A percentile compares a stretch with the other conserved stretches of the same genome.
Conservation (phyloP, 2,113 vertebrate genomes). For the Calidris pugnax region DNA sequence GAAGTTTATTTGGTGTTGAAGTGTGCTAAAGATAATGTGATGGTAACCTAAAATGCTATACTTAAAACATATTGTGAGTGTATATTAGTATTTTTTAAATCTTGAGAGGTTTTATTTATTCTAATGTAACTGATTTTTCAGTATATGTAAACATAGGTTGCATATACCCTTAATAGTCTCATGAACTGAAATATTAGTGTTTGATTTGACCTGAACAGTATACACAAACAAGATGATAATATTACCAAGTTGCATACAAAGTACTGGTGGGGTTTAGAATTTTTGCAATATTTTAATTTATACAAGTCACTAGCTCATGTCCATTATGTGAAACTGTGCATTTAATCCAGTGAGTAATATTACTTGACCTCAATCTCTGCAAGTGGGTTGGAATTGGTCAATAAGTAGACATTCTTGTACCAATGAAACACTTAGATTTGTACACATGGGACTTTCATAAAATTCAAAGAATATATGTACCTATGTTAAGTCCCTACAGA, state of each 20-base stretch:
- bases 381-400: not conserved
- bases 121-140: not conserved
- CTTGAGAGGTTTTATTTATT: not conserved
- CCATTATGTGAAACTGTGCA: not conserved
- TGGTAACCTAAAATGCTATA: not conserved
- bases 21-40: not conserved
- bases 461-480: not conserved
- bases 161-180: not conserved
- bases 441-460: not conserved
- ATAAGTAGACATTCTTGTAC: not conserved
- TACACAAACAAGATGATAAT: not conserved
- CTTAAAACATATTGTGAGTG: not conserved
- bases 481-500: not conserved
- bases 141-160: not conserved
- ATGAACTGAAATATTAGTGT: not conserved
- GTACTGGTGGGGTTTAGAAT: not conserved
- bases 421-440: not conserved
- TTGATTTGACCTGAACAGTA: not conserved
- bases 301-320: not conserved
- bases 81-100: not conserved
- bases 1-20: constrained; percentile 40
- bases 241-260: not conserved
- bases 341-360: not conserved
- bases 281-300: not conserved
- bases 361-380: not conserved